A percentile compares a stretch with the other conserved stretches of the same genome.
phyloP scores from a whole-genome alignment of 2,113 vertebrate genomes.

The Podarcis muralis region DNA sequence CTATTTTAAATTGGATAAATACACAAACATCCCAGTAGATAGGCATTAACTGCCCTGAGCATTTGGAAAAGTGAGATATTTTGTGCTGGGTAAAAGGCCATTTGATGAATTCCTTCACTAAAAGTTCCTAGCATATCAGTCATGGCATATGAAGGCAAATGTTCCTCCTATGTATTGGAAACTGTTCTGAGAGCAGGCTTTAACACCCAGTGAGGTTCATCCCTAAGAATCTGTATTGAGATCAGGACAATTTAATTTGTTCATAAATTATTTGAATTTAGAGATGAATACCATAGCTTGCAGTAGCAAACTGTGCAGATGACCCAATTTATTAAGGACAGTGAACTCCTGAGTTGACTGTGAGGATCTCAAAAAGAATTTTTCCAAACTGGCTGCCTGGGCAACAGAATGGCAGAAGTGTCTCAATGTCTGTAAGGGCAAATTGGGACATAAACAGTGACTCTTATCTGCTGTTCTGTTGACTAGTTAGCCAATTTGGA shows the following conservation, averaged over 20 bases:
- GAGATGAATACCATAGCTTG: background rate
- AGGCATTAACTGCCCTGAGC: background rate
- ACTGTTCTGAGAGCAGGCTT: background rate
- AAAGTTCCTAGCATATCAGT: background rate
- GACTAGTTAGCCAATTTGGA: no score
- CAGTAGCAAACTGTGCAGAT: background rate
- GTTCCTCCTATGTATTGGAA: background rate
- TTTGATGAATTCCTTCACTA: background rate
- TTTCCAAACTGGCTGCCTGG: background rate
- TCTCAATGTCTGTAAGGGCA: no score
- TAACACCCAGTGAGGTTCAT: background rate
- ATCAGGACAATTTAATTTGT: background rate
- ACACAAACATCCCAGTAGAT: no score
- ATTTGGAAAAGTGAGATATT: background rate
- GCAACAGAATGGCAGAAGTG: background rate
- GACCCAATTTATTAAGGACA: background rate
- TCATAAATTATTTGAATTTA: background rate
- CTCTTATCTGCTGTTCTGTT: no score
- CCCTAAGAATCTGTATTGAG: background rate
- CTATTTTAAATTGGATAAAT: no score
- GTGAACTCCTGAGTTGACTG: background rate
- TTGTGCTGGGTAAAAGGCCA: background rate
- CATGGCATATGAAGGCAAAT: background rate
- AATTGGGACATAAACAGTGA: no score
- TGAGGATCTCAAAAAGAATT: background rate